Conservation (phyloP, 92 coral and sea anemone species). For the Porites cylindrica region DNA sequence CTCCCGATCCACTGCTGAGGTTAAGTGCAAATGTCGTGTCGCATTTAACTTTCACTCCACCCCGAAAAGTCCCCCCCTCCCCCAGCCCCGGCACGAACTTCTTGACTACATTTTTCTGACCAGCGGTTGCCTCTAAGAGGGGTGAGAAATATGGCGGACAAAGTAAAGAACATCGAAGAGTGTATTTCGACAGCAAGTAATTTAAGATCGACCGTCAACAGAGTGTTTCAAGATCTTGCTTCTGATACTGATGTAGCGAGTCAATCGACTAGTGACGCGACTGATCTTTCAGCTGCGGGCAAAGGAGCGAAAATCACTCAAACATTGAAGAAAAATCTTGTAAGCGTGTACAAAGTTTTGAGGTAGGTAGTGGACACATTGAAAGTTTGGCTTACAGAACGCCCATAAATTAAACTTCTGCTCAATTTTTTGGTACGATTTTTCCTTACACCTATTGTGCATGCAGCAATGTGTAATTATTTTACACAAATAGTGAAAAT, state of each 20-base stretch:
- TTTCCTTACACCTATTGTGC: too few relatives aligned
- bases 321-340: constrained; percentile 77
- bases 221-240: constrained; percentile 80
- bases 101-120: background rate
- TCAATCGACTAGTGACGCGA: constrained; percentile 36
- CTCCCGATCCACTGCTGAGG: too few relatives aligned
- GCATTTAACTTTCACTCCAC: too few relatives aligned
- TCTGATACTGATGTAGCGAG: constrained; percentile 45
- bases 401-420: background rate
- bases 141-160: constrained; percentile 85
- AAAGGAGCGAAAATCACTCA: constrained; percentile 61
- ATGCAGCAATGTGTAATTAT: too few relatives aligned
- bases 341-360: constrained; percentile 67
- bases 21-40: too few relatives aligned
- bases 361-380: constrained; percentile 43
- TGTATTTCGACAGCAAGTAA: constrained; percentile 67
- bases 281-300: constrained; percentile 32
- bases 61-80: background rate
- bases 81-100: background rate
- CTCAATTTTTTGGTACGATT: too few relatives aligned
- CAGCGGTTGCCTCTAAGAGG: background rate
- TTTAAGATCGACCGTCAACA: constrained; percentile 74
- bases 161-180: constrained; percentile 56
- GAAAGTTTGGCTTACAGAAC: background rate
- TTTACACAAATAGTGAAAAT: too few relatives aligned